Conservation (phyloP, 1,140 invertebrate species). For the Melipona quadrifasciata region DNA sequence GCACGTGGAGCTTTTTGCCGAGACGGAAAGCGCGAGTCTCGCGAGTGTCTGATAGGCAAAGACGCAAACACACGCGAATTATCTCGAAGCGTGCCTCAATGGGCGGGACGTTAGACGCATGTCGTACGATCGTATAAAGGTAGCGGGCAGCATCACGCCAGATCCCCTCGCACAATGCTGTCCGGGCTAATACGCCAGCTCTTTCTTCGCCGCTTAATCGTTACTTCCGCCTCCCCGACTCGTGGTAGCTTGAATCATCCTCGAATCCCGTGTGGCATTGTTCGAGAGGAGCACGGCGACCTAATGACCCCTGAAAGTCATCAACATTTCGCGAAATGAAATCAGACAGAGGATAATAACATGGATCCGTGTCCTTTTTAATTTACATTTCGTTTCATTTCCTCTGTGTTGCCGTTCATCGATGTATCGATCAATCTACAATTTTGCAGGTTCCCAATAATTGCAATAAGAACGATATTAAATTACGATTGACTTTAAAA, state of each 20-base stretch:
- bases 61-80: constrained; percentile 63
- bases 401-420: neutral
- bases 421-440: no score
- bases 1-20: constrained; percentile 14
- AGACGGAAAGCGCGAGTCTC: constrained; percentile 6
- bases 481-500: no score
- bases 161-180: constrained; percentile 73
- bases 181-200: constrained; percentile 76
- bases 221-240: constrained; percentile 75
- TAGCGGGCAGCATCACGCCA: constrained; percentile 75
- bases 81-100: constrained; percentile 74
- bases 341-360: neutral
- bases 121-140: constrained; percentile 72
- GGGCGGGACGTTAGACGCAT: constrained; percentile 73
- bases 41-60: neutral
- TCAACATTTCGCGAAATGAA: neutral
- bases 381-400: neutral
- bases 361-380: neutral
- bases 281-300: neutral
- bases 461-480: no score
- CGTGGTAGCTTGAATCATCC: neutral
- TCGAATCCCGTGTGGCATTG: neutral
- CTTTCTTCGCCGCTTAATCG: constrained; percentile 80
- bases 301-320: neutral
- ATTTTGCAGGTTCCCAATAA: no score